Evolutionary conservation across 2,113 vertebrate species (phyloP), one percentile per base, ranked within the genome.

Genomic region (Upupa epops): DNA sequence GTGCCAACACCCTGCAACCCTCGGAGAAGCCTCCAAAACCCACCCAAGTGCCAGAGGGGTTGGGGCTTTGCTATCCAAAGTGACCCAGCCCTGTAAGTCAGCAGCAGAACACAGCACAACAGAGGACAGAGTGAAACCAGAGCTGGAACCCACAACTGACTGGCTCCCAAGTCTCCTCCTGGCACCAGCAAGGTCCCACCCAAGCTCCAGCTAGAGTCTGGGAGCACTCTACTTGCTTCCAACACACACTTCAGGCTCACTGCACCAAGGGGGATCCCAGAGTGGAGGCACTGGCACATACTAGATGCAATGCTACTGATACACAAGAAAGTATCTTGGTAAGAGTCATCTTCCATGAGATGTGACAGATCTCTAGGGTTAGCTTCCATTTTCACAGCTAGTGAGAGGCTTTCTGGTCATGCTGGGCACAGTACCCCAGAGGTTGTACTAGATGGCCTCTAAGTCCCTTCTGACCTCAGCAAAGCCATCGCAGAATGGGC

Each of bases 21-120:
- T 31, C 65, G 60, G 65, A 14, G 46, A 56, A 78, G 46, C 63
- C 70, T 76, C 81, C 74, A 84, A 92, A 90, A 61, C 2, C 61
- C 86, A 70, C 69, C 8, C 0, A 55, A 82, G 11, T 11, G 81
- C 81, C 92, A 36, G 15, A 32, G 51, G 74, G 55, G 26, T 0
- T 84, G 1, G 1, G 51, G 48, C 1, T 78, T 49, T 75, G 66
- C 76, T 79, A 51, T n/a, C 77, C 88, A 37, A 24, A 84, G 66
- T 8, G 70, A 20, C 65, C 83, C 76, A 94, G 51, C 54, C 83
- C 84, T 17, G 70, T 84, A 94, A 92, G 84, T 90, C 89, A 93
- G 6, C 84, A 89, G 49, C 54, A 90, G 70, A 84, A 54, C 54
- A 82, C 48, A 68, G 77, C 93, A 69, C 0, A 0, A 28, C 19